Percentiles rank a stretch among this genome's conserved stretches.
Evolutionary conservation across 2,113 vertebrate genomes (phyloP).

Genomic region (Ceratotherium simum): DNA sequence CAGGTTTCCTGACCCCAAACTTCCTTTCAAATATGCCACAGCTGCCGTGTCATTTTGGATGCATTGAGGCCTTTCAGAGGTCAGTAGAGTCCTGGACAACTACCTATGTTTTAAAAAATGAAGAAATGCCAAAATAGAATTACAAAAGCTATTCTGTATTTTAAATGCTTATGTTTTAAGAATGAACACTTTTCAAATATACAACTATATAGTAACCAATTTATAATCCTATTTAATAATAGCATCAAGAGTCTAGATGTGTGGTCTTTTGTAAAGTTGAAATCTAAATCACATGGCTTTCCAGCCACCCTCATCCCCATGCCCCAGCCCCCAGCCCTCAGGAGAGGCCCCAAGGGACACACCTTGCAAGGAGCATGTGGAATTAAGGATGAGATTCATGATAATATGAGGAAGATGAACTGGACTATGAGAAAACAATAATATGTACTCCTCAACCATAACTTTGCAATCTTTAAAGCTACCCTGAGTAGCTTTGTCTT

Average conservation of each 20-base stretch:
- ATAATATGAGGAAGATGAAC: not conserved
- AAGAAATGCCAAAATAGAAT: not conserved
- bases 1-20: not conserved
- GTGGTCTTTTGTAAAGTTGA: not conserved
- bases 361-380: not conserved
- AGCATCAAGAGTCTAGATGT: not conserved
- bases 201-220: not conserved
- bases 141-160: not conserved
- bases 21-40: not conserved
- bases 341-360: not conserved
- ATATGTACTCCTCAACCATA: not conserved
- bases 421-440: not conserved
- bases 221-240: slow-evolving; percentile 19
- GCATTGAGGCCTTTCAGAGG: not conserved
- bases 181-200: slow-evolving; percentile 20
- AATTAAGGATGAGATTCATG: not conserved
- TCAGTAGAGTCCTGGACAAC: not conserved
- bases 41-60: not conserved
- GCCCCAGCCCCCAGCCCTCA: no score
- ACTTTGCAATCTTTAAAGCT: not conserved
- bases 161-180: slow-evolving; percentile 9
- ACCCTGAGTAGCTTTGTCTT: not conserved
- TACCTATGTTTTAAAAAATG: not conserved
- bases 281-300: not conserved
- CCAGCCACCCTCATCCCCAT: fast-evolving